Base-by-base conservation (phyloP, 1,140 invertebrate species). In the Mesaphorura yosii region DNA sequence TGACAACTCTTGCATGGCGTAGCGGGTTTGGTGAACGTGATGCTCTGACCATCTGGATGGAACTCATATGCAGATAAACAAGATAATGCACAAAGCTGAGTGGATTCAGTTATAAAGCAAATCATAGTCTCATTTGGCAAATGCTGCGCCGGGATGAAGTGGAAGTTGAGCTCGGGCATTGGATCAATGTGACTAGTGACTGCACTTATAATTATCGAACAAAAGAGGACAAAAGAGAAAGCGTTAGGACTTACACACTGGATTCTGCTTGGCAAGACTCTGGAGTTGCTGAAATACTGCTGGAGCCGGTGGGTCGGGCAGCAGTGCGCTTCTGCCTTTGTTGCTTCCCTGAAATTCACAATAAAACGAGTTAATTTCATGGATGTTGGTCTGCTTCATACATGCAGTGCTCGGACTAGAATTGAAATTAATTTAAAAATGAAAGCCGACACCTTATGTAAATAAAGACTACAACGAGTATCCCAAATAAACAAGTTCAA, bases 221-320 rank as follows among this genome's bases (percentile, higher is more conserved):
- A n/a, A 41, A 19, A 41, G 17, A 41, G 17, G 39, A 41, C 5
- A 41, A 41, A 46, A 46, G 19, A 54, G 25, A 54, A 20, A 40
- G 29, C 28, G 10, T 4, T 25, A 31, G 12, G n/a, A 44, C 71
- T 71, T 66, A 73, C 72, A 74, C n/a, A 72, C 69, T 25, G 73
- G 73, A 67, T 74, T 74, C 55, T 74, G 72, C 59, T 73, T 73
- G 31, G 71, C 69, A 25, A 74, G 63, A 59, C 72, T 74, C 53
- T 72, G 70, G 4, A 74, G 62, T 29, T 73, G 72, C 25, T 71
- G 67, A 52, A 70, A 71, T 4, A 74, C 71, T 12, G 68, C 69
- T 57, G 69, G 69, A 29, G 68, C 65, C 25, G 71, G 69, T 31
- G 72, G 72, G 48, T 75, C 73, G 14, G 73, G 72, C 10, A 75